These are phyloP conservation scores for Petrosia ficiformis DNA, from an alignment of 37 sponge, comb jelly and placozoan species.

Conservation along the genomic window DNA sequence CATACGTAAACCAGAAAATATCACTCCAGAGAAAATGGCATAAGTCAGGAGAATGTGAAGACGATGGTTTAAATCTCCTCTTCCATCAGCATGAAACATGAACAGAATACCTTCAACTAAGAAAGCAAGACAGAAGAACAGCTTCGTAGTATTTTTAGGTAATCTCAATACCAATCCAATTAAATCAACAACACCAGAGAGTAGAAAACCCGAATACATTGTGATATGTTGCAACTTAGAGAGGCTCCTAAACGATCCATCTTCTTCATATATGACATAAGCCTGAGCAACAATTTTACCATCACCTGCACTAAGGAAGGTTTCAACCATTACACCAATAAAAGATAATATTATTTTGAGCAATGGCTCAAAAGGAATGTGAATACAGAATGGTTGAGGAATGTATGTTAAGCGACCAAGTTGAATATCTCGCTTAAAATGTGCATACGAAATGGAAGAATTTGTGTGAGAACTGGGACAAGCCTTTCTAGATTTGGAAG, in stretches of 20 bases:
- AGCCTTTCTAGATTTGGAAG: not conserved
- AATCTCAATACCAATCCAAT: conserved; percentile 9
- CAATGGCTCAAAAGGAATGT: conserved; percentile 48
- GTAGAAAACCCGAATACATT: conserved; percentile 46
- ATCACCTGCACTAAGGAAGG: conserved; percentile 3
- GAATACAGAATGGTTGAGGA: conserved; percentile 29
- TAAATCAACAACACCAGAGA: conserved; percentile 62
- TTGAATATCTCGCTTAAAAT: conserved; percentile 4
- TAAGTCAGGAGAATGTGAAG: conserved; percentile 31
- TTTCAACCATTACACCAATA: conserved; percentile 43
- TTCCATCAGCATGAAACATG: conserved; percentile 29
- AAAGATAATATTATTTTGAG: conserved; percentile 35
- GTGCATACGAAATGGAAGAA: not conserved
- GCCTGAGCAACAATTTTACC: conserved; percentile 3
- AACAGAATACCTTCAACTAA: conserved; percentile 53
- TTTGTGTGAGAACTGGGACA: no score
- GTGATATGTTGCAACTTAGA: conserved; percentile 52
- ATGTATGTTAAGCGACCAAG: conserved; percentile 43
- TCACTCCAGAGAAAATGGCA: conserved; percentile 21
- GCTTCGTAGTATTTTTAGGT: conserved; percentile 31
- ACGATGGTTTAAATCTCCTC: not conserved
- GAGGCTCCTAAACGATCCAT: conserved; percentile 12
- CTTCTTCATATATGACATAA: not conserved
- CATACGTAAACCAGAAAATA: conserved; percentile 27
- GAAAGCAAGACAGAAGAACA: conserved; percentile 48